Evolutionary conservation across 1,140 invertebrate genomes (phyloP).

Genomic region (Phymorhynchus buccinoides): DNA sequence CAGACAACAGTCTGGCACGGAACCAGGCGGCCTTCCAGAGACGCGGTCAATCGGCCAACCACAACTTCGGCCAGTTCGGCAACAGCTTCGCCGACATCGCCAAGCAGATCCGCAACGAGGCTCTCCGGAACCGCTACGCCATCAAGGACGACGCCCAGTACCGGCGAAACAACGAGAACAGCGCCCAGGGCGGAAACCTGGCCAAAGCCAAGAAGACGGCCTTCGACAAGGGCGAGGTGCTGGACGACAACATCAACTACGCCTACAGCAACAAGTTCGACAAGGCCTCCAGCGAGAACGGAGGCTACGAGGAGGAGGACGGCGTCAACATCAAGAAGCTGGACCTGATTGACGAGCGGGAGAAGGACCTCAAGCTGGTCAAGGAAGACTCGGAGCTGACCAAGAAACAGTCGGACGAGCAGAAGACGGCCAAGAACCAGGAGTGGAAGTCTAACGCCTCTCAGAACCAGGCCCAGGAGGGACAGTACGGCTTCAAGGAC

Average conservation of each 20-base stretch:
- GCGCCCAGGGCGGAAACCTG: slow-evolving; percentile 33
- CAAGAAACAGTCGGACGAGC: slow-evolving; percentile 32
- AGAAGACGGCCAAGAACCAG: slow-evolving; percentile 42
- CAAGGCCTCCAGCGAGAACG: slow-evolving; percentile 42
- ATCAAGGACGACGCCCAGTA: slow-evolving; percentile 38
- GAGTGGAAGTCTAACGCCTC: slow-evolving; percentile 41
- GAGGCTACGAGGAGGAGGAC: slow-evolving; percentile 48
- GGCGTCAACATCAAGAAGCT: slow-evolving; percentile 29
- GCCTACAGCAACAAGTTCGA: slow-evolving; percentile 45
- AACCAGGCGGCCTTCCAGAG: not conserved
- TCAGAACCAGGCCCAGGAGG: slow-evolving; percentile 41
- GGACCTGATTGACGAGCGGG: slow-evolving; percentile 38
- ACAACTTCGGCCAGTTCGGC: slow-evolving; percentile 27
- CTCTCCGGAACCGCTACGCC: slow-evolving; percentile 31
- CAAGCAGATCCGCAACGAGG: slow-evolving; percentile 41
- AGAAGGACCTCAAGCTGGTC: slow-evolving; percentile 39
- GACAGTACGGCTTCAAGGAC: slow-evolving; percentile 43
- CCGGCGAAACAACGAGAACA: slow-evolving; percentile 31
- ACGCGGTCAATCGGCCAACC: slow-evolving; percentile 2
- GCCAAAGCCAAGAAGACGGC: slow-evolving; percentile 42
- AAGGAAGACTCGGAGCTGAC: slow-evolving; percentile 32
- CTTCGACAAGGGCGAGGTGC: slow-evolving; percentile 41
- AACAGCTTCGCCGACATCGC: slow-evolving; percentile 41
- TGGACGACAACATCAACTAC: slow-evolving; percentile 43
- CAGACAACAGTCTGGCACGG: not conserved